These are phyloP conservation scores for Euzetes globulus DNA, from an alignment of 2,888 invertebrate species.

Conservation along the genomic window DNA sequence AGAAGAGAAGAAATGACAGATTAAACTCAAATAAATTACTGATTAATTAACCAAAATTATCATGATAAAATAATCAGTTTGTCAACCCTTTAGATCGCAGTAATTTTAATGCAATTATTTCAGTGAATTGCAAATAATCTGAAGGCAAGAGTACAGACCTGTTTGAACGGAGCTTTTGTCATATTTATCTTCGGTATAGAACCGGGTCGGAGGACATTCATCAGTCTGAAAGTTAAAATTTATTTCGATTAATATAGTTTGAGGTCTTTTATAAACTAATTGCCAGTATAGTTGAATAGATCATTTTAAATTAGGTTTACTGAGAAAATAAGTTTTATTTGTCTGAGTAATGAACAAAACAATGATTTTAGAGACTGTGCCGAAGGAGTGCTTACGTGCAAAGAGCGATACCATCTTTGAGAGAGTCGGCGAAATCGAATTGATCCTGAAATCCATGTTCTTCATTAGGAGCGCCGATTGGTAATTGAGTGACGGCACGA, in stretches of 20 bases:
- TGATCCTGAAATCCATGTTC: constrained; percentile 46
- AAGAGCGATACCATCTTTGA: constrained; percentile 51
- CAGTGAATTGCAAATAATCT: background rate
- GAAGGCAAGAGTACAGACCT: constrained; percentile 43
- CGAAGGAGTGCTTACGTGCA: constrained; percentile 48
- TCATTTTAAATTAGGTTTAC: too few species aligned
- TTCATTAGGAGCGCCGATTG: constrained; percentile 44
- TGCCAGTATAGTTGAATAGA: too few species aligned
- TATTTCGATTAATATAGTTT: background rate
- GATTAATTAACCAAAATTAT: background rate
- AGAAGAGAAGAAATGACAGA: constrained; percentile 26
- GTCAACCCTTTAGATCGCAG: background rate
- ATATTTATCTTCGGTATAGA: constrained; percentile 48
- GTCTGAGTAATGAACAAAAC: background rate
- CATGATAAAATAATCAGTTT: background rate
- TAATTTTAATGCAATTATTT: background rate
- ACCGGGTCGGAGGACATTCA: constrained; percentile 47
- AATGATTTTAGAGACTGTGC: background rate
- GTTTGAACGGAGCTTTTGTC: constrained; percentile 48
- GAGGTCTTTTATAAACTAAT: too few species aligned
- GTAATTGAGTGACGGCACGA: constrained; percentile 47
- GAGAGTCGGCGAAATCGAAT: constrained; percentile 49
- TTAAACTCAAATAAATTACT: background rate
- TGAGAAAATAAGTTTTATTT: background rate
- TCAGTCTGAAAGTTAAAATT: constrained; percentile 44